Base-by-base conservation (phyloP, 2,888 invertebrate genomes). In the Anthrax anthrax region DNA sequence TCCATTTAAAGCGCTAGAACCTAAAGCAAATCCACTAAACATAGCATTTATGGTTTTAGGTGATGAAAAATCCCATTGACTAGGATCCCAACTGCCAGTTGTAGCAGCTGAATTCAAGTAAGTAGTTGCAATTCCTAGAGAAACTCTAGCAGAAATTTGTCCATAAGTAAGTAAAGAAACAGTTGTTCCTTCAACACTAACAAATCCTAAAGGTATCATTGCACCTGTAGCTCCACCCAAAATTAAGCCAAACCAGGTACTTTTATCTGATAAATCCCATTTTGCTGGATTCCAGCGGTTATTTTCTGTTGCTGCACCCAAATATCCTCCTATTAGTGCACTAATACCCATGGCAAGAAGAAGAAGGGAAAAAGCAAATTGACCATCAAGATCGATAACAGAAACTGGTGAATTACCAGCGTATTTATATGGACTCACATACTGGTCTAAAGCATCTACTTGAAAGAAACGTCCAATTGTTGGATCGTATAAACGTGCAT, bases 401-500 rank as follows among this genome's bases (percentile, higher is more conserved):
- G 49, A 49, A 10, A 47, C 36, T n/a, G n/a, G n/a, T n/a, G n/a
- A n/a, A n/a, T n/a, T n/a, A n/a, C n/a, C n/a, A n/a, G n/a, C n/a
- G n/a, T 12, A 57, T n/a, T 48, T 49, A 41, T 57, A 57, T 4
- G 56, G 56, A 43, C 52, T 52, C 17, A 47, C 50, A 38, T 54
- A 57, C 36, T 54, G 52, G 18, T 42, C 46, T 36, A 46, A 43
- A 5, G 52, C 52, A 42, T 53, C 53, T 16, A 46, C 45, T 46
- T 53, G 53, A 18, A 45, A 50, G 42, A 52, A 54, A 6, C 57
- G 39, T 2, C 57, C 57, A 27, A 57, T 43, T 9, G 10, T 43
- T 1, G 56, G 56, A 39, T 57, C 57, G 37, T 56, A 57, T 5
- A 57, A 34, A 29, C 57, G 46, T 4, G 53, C 54, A 40, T 57